Percentiles rank a stretch among this genome's conserved stretches.
Conservation (phyloP, 1,140 invertebrate species). For the Philaenus spumarius region DNA sequence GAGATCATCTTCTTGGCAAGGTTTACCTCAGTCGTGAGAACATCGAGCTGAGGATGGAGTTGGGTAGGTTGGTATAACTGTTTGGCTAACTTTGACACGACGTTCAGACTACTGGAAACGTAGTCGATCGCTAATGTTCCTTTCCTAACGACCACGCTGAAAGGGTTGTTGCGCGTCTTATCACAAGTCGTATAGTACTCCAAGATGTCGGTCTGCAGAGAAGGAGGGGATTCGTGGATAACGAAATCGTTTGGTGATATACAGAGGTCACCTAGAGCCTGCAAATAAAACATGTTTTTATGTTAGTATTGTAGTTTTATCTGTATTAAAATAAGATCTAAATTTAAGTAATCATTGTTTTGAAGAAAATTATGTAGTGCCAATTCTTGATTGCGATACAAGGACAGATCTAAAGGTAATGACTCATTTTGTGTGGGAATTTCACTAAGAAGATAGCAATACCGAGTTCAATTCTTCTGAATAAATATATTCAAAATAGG, state of each 20-base stretch:
- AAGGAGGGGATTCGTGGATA: conserved; percentile 31
- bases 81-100: conserved; percentile 52
- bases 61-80: conserved; percentile 52
- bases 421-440: too few species aligned
- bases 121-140: conserved; percentile 63
- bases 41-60: conserved; percentile 60
- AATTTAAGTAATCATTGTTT: too few species aligned
- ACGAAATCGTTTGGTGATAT: conserved; percentile 57
- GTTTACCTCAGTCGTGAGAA: conserved; percentile 62
- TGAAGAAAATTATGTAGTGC: too few species aligned
- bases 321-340: too few species aligned
- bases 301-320: too few species aligned
- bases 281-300: neutral
- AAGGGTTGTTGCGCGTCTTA: conserved; percentile 62
- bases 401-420: too few species aligned
- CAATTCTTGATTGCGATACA: too few species aligned
- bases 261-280: conserved; percentile 68
- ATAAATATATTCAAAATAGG: too few species aligned
- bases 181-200: conserved; percentile 80
- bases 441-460: too few species aligned
- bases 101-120: conserved; percentile 56
- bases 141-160: conserved; percentile 48
- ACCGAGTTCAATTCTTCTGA: too few species aligned
- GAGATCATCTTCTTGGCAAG: conserved; percentile 38
- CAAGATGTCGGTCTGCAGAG: conserved; percentile 51